Evolutionary conservation across 2,888 invertebrate genomes (phyloP), one percentile per base, ranked within the genome.

Genomic region (Lithophane semibrunnea): DNA sequence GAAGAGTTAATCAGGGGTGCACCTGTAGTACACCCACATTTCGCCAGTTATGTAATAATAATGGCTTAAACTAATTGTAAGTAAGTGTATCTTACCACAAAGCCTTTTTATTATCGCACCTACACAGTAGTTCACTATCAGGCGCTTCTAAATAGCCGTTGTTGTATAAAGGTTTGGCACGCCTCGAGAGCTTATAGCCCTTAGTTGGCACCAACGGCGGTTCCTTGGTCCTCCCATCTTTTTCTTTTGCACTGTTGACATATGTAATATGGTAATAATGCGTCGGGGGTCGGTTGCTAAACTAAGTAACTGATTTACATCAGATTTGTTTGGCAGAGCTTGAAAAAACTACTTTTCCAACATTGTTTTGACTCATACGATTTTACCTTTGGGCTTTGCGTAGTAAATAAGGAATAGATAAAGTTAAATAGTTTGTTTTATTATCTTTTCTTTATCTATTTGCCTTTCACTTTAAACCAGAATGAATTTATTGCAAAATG

Each of bases 101-200:
- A 2, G 98, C 98, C 91, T 98, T 98, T 84, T 97, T 98, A 13
- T 94, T 95, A 88, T 98, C 98, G 90, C 98, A 98, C 0, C 98
- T 98, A 90, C 98, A 98, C 18, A 98, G 94, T 7, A 97, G 92
- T 81, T 98, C 98, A 9, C 98, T 98, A 91, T 98, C 98, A 0
- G 98, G 98, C 0, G 98, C 98, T 93, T 98, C 96, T 82, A 98
- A 93, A 82, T 97, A 97, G 88, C 98, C 98, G 94, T 98, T 98
- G 92, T 98, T 97, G 93, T 98, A 98, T 65, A 98, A 94, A 0
- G 98, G 98, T 85, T 97, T 98, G 37, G 97, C 95, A 29, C 98
- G 94, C 10, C 96, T 95, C 16, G 94, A 88, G 83, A 95, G 88
- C 13, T 92, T 90, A 72, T 94, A 94, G 8, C 90, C 87, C 82